Evolutionary conservation across 1,140 invertebrate species (phyloP), one percentile per base, ranked within the genome.

Genomic region (Drosophila persimilis): DNA sequence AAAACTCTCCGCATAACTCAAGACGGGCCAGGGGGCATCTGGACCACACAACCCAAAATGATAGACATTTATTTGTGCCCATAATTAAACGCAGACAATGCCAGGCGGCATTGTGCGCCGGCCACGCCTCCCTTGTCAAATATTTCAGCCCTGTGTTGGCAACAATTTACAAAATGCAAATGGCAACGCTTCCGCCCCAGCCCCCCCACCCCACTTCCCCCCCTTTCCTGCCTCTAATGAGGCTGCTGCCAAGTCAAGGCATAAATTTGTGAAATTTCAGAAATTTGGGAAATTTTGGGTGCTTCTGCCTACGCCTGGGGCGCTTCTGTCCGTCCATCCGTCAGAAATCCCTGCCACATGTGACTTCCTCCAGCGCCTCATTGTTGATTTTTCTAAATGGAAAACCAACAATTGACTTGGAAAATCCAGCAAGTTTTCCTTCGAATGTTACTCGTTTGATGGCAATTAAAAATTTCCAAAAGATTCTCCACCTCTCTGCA

Each of bases 41-140:
- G 57, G 48, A 83, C 74, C 74, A 72, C 58, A 77, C 54, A 72
- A 72, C 70, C 59, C 71, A 55, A 66, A 77, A 65, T 76, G 65
- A 69, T 61, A 76, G 84, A 79, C 85, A 89, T 86, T 89, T 89
- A 90, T 89, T 90, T 86, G 72, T 63, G 58, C 47, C 86, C 77
- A 90, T 89, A 90, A 89, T 89, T 89, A 89, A 89, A 80, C 80
- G 59, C 81, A 86, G 80, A 81, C 85, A 89, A 89, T 80, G 73
- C 44, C 64, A 69, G 50, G 59, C 22, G 15, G 43, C 62, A 62
- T 46, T 55, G 39, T 56, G 46, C 20, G 70, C 59, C 57, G 50
- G 39, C 39, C 48, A 70, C 78, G 79, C 76, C 80, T 53, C 53
- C 59, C 60, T 54, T 78, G 66, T 61, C 77, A 78, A 89, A 89